Evolutionary conservation across 1,140 invertebrate species (phyloP), one percentile per base, ranked within the genome.

Genomic region (Danaus melanippus): DNA sequence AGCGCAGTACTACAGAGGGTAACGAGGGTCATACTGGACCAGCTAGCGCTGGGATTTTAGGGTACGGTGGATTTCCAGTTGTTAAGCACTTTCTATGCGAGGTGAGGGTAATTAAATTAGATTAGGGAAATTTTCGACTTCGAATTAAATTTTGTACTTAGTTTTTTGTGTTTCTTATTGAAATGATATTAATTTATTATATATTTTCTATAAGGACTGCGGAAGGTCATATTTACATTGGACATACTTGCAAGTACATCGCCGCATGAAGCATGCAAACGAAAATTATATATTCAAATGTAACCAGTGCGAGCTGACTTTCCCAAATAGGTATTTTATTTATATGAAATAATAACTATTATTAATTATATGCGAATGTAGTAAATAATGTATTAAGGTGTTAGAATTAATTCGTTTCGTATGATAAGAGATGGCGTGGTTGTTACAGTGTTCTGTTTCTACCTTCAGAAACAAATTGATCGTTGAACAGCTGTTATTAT

Each of bases 81-180:
- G 86, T 83, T 32, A 88, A 88, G 53, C 87, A 88, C 56, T 89
- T 89, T 58, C 46, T 88, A n/a, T 89, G 88, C 56, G 79, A 87
- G 80, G 85, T 87, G 42, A 62, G 43, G 21, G 7, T 32, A 32
- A 32, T 53, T 2, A n/a, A 5, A 0, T 5, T 44, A n/a, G 32
- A 48, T 56, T n/a, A 41, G 17, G 46, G 46, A 39, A 48, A 48
- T 0, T 21, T 10, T 3, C 5, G 6, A 11, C 12, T 47, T 9
- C 0, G 0, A 17, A 12, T 17, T n/a, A 21, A 11, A 15, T 10
- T 11, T 12, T 21, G 8, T 47, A 32, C 21, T 32, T 32, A 32
- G 21, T 32, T 32, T 32, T 32, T 32, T 32, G 7, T 8, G 15
- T 47, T 10, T 4, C 46, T 39, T 40, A 49, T 7, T 32, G 21